These are phyloP conservation scores for Botia kubotai DNA, from an alignment of 2,797 vertebrate genomes.

Conservation along the genomic window DNA sequence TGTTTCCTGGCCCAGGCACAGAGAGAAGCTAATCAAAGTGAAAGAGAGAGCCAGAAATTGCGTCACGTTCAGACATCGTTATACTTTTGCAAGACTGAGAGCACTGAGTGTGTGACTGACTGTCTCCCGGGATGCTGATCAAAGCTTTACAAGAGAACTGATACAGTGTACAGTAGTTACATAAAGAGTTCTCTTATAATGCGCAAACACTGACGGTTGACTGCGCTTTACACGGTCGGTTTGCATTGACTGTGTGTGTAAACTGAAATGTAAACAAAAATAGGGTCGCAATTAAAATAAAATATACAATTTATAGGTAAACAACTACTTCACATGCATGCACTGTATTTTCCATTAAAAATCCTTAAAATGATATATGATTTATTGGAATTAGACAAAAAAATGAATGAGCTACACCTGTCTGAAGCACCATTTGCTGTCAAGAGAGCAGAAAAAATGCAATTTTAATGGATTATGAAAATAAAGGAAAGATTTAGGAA, in stretches of 20 bases:
- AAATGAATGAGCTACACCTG: no score
- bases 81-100: constrained; percentile 28
- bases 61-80: constrained; percentile 35
- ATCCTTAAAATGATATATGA: no score
- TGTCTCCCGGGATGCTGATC: constrained; percentile 38
- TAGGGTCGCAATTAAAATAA: background rate
- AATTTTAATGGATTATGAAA: no score
- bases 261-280: background rate
- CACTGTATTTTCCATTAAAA: no score
- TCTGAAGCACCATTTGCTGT: no score
- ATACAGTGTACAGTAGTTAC: constrained; percentile 11
- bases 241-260: background rate
- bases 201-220: constrained; percentile 21
- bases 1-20: constrained; percentile 41
- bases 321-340: no score
- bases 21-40: constrained; percentile 48
- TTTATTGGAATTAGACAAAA: no score
- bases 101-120: constrained; percentile 8
- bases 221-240: background rate
- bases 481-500: no score
- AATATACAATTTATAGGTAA: background rate
- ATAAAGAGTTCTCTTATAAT: constrained; percentile 29
- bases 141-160: constrained; percentile 28
- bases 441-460: no score
- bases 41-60: constrained; percentile 10